Evolutionary conservation across 2,888 invertebrate genomes (phyloP).

Genomic region (Drosophila silvestris): DNA sequence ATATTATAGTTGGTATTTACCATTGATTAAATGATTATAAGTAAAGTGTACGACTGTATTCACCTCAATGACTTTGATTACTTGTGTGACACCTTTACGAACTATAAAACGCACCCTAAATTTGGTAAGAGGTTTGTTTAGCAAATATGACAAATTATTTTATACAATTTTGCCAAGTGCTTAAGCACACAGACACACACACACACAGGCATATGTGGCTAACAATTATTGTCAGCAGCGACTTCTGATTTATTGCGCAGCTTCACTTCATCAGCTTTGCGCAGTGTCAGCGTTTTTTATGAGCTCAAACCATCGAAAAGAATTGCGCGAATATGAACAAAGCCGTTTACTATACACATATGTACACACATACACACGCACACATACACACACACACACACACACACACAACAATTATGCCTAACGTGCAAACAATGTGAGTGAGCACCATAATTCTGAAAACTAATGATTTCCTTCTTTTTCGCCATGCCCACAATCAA

Average conservation of each 20-base stretch:
- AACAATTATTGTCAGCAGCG: conserved; percentile 18
- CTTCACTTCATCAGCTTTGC: conserved; percentile 53
- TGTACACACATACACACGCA: neutral
- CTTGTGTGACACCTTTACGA: conserved; percentile 5
- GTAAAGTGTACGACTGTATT: neutral
- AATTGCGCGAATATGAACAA: conserved; percentile 46
- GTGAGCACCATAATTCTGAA: conserved; percentile 24
- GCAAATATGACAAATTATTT: conserved; percentile 40
- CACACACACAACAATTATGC: neutral
- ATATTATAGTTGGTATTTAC: neutral
- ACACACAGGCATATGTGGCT: neutral
- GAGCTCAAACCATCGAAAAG: conserved; percentile 30
- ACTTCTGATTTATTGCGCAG: conserved; percentile 50
- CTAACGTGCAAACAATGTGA: conserved; percentile 13
- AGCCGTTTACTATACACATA: conserved; percentile 42
- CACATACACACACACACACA: neutral
- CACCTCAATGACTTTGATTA: neutral
- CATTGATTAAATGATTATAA: neutral
- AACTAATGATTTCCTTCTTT: conserved; percentile 67
- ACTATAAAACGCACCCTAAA: conserved; percentile 16
- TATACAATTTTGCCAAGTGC: conserved; percentile 28
- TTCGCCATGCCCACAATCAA: conserved; percentile 58
- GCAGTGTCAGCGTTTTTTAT: conserved; percentile 72
- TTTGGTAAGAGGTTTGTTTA: conserved; percentile 10
- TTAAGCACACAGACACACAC: conserved; percentile 2